Evolutionary conservation across 2,797 vertebrate species (phyloP).

Genomic region (Spinus olivaceus): DNA sequence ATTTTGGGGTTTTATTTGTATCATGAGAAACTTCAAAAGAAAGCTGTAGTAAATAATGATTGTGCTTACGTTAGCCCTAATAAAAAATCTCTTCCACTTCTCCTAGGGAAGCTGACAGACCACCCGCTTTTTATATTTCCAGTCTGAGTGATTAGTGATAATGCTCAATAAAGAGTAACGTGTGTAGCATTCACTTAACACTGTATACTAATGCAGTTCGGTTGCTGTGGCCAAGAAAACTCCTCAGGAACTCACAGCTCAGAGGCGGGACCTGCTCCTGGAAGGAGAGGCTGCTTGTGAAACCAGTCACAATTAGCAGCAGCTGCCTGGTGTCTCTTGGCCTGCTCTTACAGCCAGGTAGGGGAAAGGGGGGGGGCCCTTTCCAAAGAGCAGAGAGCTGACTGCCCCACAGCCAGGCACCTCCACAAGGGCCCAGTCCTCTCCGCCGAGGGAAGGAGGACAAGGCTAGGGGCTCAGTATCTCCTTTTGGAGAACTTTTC

Average conservation of each 20-base stretch:
- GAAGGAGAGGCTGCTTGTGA: background rate
- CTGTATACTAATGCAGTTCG: background rate
- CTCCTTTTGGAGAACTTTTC: background rate
- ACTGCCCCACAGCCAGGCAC: no score
- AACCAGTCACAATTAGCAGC: background rate
- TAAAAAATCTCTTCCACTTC: conserved; percentile 40
- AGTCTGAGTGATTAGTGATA: background rate
- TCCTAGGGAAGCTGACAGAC: conserved; percentile 40
- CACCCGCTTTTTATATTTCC: background rate
- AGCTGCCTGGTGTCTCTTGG: background rate
- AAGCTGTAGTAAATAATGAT: conserved; percentile 48
- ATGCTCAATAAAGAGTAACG: background rate
- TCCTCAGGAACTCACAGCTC: background rate
- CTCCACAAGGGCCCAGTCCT: fast-evolving
- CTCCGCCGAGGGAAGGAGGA: background rate
- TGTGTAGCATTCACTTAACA: background rate
- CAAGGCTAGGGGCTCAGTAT: background rate
- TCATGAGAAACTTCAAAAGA: conserved; percentile 2
- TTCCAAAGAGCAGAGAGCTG: background rate
- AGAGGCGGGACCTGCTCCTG: fast-evolving
- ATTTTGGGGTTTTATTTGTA: conserved; percentile 26
- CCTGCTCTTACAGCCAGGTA: background rate
- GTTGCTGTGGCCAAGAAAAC: background rate
- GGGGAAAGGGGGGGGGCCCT: background rate
- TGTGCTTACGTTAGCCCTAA: conserved; percentile 42